phyloP scores from a whole-genome alignment of 2,113 vertebrate species.

The Reinhardtius hippoglossoides region DNA sequence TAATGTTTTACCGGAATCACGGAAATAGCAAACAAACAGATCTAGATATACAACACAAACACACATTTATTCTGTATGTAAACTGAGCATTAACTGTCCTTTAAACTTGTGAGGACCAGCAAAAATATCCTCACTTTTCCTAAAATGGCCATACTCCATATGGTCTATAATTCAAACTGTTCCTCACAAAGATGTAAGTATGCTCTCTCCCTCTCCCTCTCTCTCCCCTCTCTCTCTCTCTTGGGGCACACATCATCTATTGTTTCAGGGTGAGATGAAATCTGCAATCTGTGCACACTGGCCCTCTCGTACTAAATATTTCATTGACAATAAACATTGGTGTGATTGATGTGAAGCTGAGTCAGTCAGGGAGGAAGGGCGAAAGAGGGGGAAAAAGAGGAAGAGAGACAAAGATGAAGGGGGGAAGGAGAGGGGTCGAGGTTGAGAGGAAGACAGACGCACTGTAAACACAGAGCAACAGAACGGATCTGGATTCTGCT shows the following conservation, averaged over 20 bases:
- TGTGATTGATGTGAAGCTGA: conserved; percentile 61
- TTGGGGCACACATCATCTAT: conserved; percentile 17
- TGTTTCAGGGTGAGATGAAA: conserved; percentile 57
- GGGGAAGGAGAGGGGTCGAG: not conserved
- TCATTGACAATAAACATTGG: conserved; percentile 74
- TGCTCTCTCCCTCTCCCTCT: not conserved
- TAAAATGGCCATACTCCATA: not conserved
- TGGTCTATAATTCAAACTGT: not conserved
- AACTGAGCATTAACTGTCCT: not conserved
- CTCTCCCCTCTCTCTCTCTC: not conserved
- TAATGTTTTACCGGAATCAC: conserved; percentile 29
- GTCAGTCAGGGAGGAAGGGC: conserved; percentile 33
- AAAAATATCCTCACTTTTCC: not conserved
- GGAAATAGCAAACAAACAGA: not conserved
- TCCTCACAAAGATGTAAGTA: not conserved
- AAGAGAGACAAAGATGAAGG: conserved; percentile 1
- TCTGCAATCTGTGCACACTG: conserved; percentile 54
- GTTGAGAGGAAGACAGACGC: conserved; percentile 6
- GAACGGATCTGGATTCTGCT: conserved; percentile 16
- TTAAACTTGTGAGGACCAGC: not conserved
- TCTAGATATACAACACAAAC: not conserved
- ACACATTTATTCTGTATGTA: not conserved
- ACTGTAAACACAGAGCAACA: conserved; percentile 8
- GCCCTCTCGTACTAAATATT: conserved; percentile 72
- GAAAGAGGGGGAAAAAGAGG: not conserved